Conservation (phyloP, 64 coral and sea anemone genomes). For the Dendronephthya gigantea region DNA sequence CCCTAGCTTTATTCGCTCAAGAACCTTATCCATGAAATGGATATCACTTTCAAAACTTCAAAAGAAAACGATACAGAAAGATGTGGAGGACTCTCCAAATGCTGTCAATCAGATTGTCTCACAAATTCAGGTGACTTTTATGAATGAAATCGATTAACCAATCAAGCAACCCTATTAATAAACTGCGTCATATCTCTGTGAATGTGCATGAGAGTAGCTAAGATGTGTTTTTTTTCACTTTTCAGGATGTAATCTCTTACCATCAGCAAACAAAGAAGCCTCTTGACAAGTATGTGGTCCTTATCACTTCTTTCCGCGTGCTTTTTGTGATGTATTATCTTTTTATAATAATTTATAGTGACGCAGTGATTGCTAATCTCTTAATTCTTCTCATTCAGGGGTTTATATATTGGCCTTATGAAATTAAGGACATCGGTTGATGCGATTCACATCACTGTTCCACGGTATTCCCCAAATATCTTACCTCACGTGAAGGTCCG, state of each 20-base stretch:
- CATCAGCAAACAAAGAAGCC: constrained; percentile 72
- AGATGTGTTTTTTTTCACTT: background rate
- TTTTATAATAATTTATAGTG: background rate
- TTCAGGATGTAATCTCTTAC: constrained; percentile 78
- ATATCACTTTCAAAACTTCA: constrained; percentile 66
- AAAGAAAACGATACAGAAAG: constrained; percentile 49
- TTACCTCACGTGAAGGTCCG: constrained; percentile 64
- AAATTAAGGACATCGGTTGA: constrained; percentile 82
- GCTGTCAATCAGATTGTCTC: constrained; percentile 76
- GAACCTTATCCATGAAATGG: constrained; percentile 84
- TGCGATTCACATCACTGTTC: constrained; percentile 90
- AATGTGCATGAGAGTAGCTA: too few relatives aligned
- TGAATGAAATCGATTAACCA: too few relatives aligned
- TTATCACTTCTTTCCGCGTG: background rate
- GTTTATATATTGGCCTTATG: constrained; percentile 85
- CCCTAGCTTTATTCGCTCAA: constrained; percentile 55
- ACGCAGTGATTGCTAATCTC: background rate
- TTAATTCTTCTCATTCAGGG: constrained; percentile 35
- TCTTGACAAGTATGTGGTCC: constrained; percentile 54
- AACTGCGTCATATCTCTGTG: too few relatives aligned
- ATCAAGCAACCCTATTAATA: background rate
- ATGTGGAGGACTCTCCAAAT: constrained; percentile 43
- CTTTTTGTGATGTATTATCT: background rate
- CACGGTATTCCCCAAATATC: constrained; percentile 72
- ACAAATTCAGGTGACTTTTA: constrained; percentile 47